Evolutionary conservation across 53 echinoderm and acorn worm genomes (phyloP), one percentile per base, ranked within the genome.

Genomic region (Mesocentrotus franciscanus): DNA sequence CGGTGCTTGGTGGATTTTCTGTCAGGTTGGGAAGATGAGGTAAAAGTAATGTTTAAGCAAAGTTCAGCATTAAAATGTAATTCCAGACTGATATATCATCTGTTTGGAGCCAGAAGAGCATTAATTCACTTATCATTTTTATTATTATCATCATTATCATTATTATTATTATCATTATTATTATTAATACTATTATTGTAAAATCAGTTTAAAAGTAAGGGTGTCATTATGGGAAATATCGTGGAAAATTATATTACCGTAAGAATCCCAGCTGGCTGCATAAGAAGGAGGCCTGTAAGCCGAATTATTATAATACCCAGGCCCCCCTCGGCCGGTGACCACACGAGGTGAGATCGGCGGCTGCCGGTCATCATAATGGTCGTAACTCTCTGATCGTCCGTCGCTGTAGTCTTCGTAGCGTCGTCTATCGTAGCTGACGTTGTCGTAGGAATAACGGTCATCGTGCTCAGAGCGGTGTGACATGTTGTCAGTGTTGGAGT

Each of bases 241-340:
- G 0, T 12, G 61, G 12, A 61, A 14, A 61, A 16, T 10, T 79
- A 6, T 90, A 94, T 94, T 92, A 97, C 97, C 93, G 78, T 96
- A 98, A 49, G 97, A 97, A 81, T 97, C 97, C 97, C 97, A 98
- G 96, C 96, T 97, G 2, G 97, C 94, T 27, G 97, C 95, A 66
- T 98, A 98, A 15, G 98, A 97, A 2, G 96, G 94, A 18, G 97
- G 98, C 66, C 96, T 85, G 93, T 97, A 97, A 79, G 95, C 97
- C 9, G 96, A 68, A 83, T 98, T 97, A 71, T 97, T 95, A 75
- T 96, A 98, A 30, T 96, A 71, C 49, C 94, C 62, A 92, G 94
- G 20, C 92, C 92, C 24, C 3, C 85, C 95, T 56, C 96, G 72
- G 9, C 64, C 85, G 68, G 58, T 64, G 39, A 56, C 95, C 49